Evolutionary conservation across 2,888 invertebrate species (phyloP).

Genomic region (Drosophila lutescens): DNA sequence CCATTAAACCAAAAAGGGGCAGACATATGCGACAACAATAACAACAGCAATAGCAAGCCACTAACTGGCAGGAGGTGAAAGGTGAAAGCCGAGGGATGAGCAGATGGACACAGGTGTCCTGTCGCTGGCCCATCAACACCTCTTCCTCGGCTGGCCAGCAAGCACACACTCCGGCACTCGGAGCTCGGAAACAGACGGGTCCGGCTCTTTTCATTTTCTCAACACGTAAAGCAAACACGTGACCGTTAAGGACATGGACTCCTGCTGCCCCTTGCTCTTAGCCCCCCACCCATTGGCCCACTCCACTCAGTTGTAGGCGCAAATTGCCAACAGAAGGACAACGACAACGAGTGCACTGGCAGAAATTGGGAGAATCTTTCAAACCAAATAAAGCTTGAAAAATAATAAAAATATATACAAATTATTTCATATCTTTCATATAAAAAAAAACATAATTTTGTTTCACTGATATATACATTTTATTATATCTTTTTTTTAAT

Average conservation of each 20-base stretch:
- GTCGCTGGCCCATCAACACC: slow-evolving; percentile 75
- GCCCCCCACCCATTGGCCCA: slow-evolving; percentile 7
- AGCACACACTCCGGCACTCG: neutral
- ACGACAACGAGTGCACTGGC: slow-evolving; percentile 26
- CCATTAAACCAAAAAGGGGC: slow-evolving; percentile 61
- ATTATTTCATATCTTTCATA: too few relatives aligned
- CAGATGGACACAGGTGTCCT: slow-evolving; percentile 70
- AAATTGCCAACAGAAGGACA: slow-evolving; percentile 80
- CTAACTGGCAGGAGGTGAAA: slow-evolving; percentile 57
- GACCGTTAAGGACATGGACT: slow-evolving; percentile 76
- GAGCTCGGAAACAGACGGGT: slow-evolving; percentile 15
- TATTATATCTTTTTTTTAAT: too few relatives aligned
- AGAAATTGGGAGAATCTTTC: neutral
- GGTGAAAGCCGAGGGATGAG: slow-evolving; percentile 10
- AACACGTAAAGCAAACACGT: slow-evolving; percentile 79
- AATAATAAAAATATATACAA: too few relatives aligned
- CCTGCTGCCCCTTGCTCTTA: slow-evolving; percentile 34
- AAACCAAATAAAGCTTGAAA: too few relatives aligned
- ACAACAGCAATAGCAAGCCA: slow-evolving; percentile 60
- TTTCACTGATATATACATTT: too few relatives aligned
- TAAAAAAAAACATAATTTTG: too few relatives aligned
- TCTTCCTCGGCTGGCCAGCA: slow-evolving; percentile 23
- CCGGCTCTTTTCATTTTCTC: slow-evolving; percentile 78
- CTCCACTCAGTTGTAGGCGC: slow-evolving; percentile 75
- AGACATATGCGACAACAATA: slow-evolving; percentile 56